These are phyloP conservation scores for Oreocharis arfaki DNA, from an alignment of 2,113 vertebrate genomes.

Conservation along the genomic window DNA sequence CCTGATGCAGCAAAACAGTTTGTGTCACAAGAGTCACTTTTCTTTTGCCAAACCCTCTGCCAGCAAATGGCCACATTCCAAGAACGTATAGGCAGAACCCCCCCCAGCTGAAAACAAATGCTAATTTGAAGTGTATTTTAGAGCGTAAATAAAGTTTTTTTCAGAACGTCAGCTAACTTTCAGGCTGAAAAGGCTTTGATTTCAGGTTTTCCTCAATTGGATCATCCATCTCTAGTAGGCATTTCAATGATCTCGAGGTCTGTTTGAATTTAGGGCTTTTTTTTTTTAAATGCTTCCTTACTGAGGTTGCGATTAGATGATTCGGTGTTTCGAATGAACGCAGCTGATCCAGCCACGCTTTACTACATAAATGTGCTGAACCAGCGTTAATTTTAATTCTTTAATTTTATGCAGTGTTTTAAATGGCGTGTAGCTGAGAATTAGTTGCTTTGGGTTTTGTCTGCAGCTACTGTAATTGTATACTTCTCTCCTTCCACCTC, in stretches of 20 bases:
- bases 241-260: neutral
- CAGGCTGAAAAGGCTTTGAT: neutral
- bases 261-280: neutral
- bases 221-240: neutral
- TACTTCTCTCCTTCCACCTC: neutral
- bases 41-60: neutral
- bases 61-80: neutral
- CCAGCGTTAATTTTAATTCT: neutral
- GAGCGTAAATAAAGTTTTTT: neutral
- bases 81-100: neutral
- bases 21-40: neutral
- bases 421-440: neutral
- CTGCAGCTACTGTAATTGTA: neutral
- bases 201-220: neutral
- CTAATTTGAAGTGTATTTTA: neutral
- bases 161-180: neutral
- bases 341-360: neutral
- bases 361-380: neutral
- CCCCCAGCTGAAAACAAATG: neutral
- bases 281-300: neutral
- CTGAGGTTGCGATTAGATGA: constrained; percentile 18
- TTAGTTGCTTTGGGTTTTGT: neutral
- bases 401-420: neutral
- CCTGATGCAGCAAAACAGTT: neutral
- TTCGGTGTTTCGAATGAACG: neutral